Evolutionary conservation across 1,140 invertebrate species (phyloP).

Genomic region (Drosophila sp.): DNA sequence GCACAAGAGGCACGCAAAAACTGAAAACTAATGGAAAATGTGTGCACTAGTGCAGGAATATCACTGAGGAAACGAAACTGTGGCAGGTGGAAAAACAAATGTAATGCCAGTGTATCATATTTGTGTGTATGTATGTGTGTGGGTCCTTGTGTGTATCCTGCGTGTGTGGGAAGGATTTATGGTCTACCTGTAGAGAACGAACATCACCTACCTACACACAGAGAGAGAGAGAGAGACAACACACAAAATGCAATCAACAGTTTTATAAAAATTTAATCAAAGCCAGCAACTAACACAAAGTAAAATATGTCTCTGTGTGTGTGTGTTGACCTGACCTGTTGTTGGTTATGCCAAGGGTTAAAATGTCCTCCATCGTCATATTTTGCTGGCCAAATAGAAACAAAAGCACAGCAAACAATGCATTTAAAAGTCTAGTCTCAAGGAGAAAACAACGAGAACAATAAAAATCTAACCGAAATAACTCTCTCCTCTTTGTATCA

Average conservation of each 20-base stretch:
- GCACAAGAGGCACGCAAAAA: constrained; percentile 27
- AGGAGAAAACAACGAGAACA: not conserved
- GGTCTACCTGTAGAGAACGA: constrained; percentile 17
- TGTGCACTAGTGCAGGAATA: constrained; percentile 38
- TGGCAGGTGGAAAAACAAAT: constrained; percentile 41
- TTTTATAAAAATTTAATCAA: constrained; percentile 60
- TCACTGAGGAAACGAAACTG: not conserved
- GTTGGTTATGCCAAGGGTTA: constrained; percentile 31
- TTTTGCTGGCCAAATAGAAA: constrained; percentile 6
- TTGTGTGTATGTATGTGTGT: constrained; percentile 6
- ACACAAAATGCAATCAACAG: constrained; percentile 50
- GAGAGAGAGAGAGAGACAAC: constrained; percentile 1
- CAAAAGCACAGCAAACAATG: constrained; percentile 9
- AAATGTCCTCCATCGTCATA: constrained; percentile 5
- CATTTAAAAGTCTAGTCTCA: not conserved
- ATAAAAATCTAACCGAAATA: not conserved
- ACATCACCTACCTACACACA: not conserved
- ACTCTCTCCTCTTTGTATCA: not conserved
- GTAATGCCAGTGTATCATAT: constrained; percentile 27
- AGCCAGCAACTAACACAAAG: constrained; percentile 19
- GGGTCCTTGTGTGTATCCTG: not conserved
- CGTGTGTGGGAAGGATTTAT: constrained; percentile 40
- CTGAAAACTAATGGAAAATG: constrained; percentile 37
- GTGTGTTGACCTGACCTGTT: constrained; percentile 38
- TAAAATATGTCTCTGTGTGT: constrained; percentile 25